A percentile compares a stretch with the other conserved stretches of the same genome.
phyloP scores from a whole-genome alignment of 1,140 invertebrate genomes.

The Scaptomyza graminum region DNA sequence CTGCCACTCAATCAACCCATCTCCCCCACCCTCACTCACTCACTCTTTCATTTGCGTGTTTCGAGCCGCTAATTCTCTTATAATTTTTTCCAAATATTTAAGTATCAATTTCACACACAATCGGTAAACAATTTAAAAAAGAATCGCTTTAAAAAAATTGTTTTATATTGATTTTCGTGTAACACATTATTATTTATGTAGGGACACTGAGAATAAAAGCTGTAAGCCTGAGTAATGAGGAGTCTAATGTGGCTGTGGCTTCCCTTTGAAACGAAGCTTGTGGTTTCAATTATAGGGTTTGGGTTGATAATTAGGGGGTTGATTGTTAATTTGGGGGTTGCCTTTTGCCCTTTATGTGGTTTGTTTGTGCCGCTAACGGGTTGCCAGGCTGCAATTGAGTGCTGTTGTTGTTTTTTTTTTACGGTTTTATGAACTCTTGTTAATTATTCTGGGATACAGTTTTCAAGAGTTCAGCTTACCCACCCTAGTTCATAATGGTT shows the following conservation, averaged over 20 bases:
- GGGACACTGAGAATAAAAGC: background rate
- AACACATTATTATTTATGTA: conserved; percentile 47
- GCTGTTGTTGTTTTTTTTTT: background rate
- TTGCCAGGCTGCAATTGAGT: conserved; percentile 46
- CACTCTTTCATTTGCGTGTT: conserved; percentile 9
- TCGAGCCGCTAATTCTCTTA: conserved; percentile 65
- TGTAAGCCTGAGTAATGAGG: conserved; percentile 23
- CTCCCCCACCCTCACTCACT: background rate
- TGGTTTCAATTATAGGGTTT: conserved; percentile 36
- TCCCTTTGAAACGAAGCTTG: conserved; percentile 55
- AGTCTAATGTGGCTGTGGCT: conserved; percentile 41
- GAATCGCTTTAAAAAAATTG: conserved; percentile 46
- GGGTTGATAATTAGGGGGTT: conserved; percentile 23
- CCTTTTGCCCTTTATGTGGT: conserved; percentile 18
- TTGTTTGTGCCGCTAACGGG: conserved; percentile 45
- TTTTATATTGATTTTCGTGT: conserved; percentile 50
- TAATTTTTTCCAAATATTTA: conserved; percentile 55
- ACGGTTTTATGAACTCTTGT: conserved; percentile 60
- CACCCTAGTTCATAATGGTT: background rate
- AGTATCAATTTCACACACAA: conserved; percentile 57
- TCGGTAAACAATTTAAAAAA: conserved; percentile 63
- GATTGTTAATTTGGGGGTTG: conserved; percentile 11
- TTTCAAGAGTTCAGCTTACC: conserved; percentile 19
- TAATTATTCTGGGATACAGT: conserved; percentile 37
- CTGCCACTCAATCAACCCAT: background rate